A percentile compares a stretch with the other conserved stretches of the same genome.
Conservation (phyloP, 1,140 invertebrate genomes). For the Nasonia longicornis region DNA sequence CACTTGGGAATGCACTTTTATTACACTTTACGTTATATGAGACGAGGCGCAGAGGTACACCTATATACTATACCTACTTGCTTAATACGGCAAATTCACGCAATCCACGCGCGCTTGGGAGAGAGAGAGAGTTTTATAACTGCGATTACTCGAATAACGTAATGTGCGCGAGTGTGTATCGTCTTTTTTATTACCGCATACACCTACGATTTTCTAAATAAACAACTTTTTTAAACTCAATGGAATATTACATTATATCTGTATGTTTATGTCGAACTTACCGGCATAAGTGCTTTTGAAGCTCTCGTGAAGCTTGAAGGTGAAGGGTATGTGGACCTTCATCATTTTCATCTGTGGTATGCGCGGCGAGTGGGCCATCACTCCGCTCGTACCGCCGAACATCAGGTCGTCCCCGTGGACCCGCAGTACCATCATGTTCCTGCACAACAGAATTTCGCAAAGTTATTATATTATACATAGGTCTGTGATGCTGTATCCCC, state of each 20-base stretch:
- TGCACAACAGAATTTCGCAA: slow-evolving; percentile 58
- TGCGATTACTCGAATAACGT: neutral
- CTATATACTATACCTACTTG: neutral
- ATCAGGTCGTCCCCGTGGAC: slow-evolving; percentile 79
- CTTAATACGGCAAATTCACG: slow-evolving; percentile 20
- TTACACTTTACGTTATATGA: neutral
- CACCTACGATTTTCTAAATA: neutral
- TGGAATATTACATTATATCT: too few relatives aligned
- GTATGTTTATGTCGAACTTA: slow-evolving; percentile 51
- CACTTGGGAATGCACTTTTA: slow-evolving; percentile 7
- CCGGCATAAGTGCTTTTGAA: slow-evolving; percentile 69
- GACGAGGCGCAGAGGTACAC: neutral
- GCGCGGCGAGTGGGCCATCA: slow-evolving; percentile 72
- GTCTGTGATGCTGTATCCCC: too few relatives aligned
- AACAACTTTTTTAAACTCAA: too few relatives aligned
- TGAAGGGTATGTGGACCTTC: slow-evolving; percentile 83
- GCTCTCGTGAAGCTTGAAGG: slow-evolving; percentile 79
- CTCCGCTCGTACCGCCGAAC: slow-evolving; percentile 71
- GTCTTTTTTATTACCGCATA: neutral
- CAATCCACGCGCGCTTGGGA: neutral
- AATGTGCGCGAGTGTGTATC: neutral
- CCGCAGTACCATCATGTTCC: slow-evolving; percentile 82
- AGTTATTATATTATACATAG: neutral
- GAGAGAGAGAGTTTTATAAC: slow-evolving; percentile 10
- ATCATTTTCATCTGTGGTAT: slow-evolving; percentile 84